Evolutionary conservation across 1,140 invertebrate genomes (phyloP), one percentile per base, ranked within the genome.

Genomic region (Ooceraea biroi): DNA sequence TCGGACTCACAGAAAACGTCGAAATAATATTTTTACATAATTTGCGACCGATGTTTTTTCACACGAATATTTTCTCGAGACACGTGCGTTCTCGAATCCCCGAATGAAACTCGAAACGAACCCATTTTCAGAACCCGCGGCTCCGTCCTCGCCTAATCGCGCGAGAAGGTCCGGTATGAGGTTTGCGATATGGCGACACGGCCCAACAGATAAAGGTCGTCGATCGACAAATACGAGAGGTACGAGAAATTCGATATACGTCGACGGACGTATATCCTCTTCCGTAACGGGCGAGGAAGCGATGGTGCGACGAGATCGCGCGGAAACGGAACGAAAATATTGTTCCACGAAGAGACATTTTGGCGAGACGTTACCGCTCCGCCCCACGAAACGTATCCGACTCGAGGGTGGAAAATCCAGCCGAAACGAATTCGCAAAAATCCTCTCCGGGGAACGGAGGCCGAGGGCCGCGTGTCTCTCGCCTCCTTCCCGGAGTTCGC

Each of bases 361-460:
- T 58, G 80, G 50, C 46, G 65, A 52, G 58, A 66, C 63, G 77
- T 76, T 72, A 73, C 66, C n/a, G n/a, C n/a, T n/a, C 17, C 65
- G n/a, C 19, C n/a, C 41, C 22, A n/a, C 27, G 44, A 58, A 78
- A 63, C 52, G 68, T 84, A 72, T 30, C 52, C 22, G 71, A 36
- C 76, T 66, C 50, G 46, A 44, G 71, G 58, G 73, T 83, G 60
- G 72, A 52, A 85, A 88, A 88, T 88, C 84, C 72, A 83, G 71
- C 85, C 72, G 87, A 88, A 88, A 88, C 87, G 86, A 88, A 88
- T 88, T 88, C 86, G 76, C 52, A 86, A 85, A 88, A 88, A 88
- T 88, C 60, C 83, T 88, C 87, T 88, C 77, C 41, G 55, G 83
- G 83, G 87, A 88, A 66, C 85, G 87, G 83, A 88, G 76, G 82